Evolutionary conservation across 2,113 vertebrate genomes (phyloP).

Genomic region (Dipodomys spectabilis): DNA sequence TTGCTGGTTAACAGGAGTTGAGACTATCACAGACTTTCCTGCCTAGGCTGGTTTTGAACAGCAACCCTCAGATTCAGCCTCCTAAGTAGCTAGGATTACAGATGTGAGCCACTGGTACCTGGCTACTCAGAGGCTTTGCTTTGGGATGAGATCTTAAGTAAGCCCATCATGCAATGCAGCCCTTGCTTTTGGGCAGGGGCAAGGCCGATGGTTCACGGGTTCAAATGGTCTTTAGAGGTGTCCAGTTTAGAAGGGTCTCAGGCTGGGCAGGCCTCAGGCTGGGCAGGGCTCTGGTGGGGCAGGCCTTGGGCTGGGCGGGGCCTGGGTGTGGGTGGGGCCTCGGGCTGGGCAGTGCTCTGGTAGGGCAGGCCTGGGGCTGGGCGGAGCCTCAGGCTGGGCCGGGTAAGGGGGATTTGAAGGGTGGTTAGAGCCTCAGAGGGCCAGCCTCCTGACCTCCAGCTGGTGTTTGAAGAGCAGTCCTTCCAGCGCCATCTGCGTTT

Average conservation of each 20-base stretch:
- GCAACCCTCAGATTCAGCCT: too few species aligned
- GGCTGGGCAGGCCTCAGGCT: not conserved
- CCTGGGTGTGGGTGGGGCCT: not conserved
- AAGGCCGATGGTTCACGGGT: not conserved
- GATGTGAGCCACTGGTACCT: too few species aligned
- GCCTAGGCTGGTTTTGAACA: too few species aligned
- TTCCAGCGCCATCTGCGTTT: slow-evolving; percentile 73
- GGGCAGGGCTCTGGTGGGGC: too few species aligned
- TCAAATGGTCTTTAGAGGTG: accelerated
- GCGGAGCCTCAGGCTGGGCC: too few species aligned
- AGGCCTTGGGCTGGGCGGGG: not conserved
- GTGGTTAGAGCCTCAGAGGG: not conserved
- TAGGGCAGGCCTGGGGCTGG: not conserved
- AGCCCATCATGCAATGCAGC: not conserved
- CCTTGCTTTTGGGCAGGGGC: not conserved
- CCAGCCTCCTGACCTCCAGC: slow-evolving; percentile 54
- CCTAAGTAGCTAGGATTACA: too few species aligned
- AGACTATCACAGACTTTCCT: too few species aligned
- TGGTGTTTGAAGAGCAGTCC: slow-evolving; percentile 61
- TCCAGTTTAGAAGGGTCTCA: not conserved
- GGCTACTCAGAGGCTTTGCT: not conserved
- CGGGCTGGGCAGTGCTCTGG: accelerated
- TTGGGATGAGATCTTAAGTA: accelerated
- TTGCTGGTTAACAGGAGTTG: too few species aligned
- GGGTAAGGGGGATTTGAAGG: not conserved